Conservation (phyloP, 1,140 invertebrate species). For the Artemia franciscana region DNA sequence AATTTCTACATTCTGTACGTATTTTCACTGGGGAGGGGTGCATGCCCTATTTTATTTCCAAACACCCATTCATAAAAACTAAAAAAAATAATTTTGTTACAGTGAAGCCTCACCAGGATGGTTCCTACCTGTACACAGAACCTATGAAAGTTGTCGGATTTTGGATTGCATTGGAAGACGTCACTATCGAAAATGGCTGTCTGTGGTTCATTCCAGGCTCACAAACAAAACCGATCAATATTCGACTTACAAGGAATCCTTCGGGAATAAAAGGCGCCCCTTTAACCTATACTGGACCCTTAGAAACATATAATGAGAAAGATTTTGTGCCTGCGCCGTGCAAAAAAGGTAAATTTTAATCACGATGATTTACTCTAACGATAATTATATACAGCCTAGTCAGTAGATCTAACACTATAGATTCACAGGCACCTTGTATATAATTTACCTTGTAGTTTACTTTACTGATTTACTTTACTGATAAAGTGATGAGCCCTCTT, state of each 20-base stretch:
- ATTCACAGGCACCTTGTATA: no score
- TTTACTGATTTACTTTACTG: no score
- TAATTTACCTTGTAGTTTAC: no score
- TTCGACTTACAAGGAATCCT: constrained; percentile 43
- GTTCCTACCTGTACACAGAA: constrained; percentile 58
- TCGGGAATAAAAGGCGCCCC: constrained; percentile 32
- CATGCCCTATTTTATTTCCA: no score
- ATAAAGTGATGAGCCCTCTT: no score
- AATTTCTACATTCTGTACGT: no score
- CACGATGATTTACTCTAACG: no score
- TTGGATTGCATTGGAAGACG: constrained; percentile 86
- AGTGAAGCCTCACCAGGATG: constrained; percentile 68
- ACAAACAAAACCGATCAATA: constrained; percentile 52
- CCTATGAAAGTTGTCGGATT: constrained; percentile 47
- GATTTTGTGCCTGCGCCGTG: constrained; percentile 55
- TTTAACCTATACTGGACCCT: constrained; percentile 24
- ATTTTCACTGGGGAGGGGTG: no score
- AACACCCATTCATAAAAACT: no score
- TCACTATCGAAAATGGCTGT: constrained; percentile 77
- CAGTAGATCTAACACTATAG: no score
- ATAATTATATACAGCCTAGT: no score
- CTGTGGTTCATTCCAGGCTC: constrained; percentile 76
- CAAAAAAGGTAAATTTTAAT: constrained; percentile 46
- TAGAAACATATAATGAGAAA: constrained; percentile 42
- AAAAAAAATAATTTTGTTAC: constrained; percentile 8